phyloP scores from a whole-genome alignment of 2,888 invertebrate genomes.

The Eupithecia centaureata region DNA sequence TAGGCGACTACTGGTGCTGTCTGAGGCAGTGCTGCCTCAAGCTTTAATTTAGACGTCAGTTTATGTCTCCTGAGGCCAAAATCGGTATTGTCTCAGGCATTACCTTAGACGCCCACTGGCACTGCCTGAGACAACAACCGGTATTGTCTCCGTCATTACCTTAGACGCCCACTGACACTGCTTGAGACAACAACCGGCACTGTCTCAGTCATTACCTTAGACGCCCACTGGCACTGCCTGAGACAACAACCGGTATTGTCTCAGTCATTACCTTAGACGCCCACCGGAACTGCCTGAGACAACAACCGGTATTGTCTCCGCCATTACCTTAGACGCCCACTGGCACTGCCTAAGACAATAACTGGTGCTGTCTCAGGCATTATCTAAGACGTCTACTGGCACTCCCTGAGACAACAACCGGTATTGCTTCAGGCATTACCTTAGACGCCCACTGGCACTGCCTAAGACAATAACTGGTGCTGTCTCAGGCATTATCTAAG shows the following conservation, averaged over 20 bases:
- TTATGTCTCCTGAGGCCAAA: conserved; percentile 58
- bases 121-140: conserved; percentile 56
- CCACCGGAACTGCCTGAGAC: conserved; percentile 58
- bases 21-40: too few species aligned
- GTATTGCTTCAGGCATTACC: not conserved
- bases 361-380: not conserved
- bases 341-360: not conserved
- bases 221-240: conserved; percentile 60
- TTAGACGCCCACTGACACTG: not conserved
- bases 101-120: conserved; percentile 35
- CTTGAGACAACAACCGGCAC: not conserved
- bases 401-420: conserved; percentile 51
- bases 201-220: not conserved
- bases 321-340: not conserved
- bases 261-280: not conserved
- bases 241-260: conserved; percentile 31
- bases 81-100: not conserved
- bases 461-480: not conserved
- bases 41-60: conserved; percentile 36
- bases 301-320: too few species aligned
- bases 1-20: not conserved
- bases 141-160: too few species aligned
- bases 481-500: not conserved
- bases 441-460: not conserved
- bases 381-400: conserved; percentile 49